Evolutionary conservation across 2,797 vertebrate species (phyloP), one percentile per base, ranked within the genome.

Genomic region (Gorsachius magnificus): DNA sequence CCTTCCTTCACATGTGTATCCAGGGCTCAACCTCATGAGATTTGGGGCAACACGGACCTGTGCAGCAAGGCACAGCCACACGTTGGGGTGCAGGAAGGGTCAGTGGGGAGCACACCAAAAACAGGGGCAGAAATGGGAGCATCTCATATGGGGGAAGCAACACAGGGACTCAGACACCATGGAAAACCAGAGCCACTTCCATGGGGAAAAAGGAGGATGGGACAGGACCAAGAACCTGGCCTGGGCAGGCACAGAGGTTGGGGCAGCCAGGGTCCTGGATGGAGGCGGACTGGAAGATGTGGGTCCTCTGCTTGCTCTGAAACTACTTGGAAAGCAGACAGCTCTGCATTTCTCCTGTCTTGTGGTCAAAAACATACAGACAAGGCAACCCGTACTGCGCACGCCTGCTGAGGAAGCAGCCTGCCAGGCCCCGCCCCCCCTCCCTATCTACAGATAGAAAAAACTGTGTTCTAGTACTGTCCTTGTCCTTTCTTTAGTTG

Each of bases 401-500:
- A 2, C 1, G 0, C 41, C 57, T 69, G 51, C 89, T 72, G 65
- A 58, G 68, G 66, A 65, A 63, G 35, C 43, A 74, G 64, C 12
- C 3, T 8, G 4, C 51, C 35, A 8, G 21, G 14, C 15, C 53
- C 53, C 6, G 5, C 13, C 41, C 11, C 12, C 38, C 38, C 38
- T 12, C 38, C 38, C 41, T 41, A 41, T 41, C 41, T 41, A 41
- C 14, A 41, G 16, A 60, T 25, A 85, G 48, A 22, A 77, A 81
- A 78, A 92, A n/a, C 24, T 14, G 11, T 54, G 60, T 68, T 89
- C 31, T 81, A 56, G 57, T 87, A 66, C 83, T 5, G 6, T 78
- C 63, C 83, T 95, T 96, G 82, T 83, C 72, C 72, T 96, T 76
- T 94, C 61, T 95, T 93, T 89, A 46, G 51, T 88, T 95, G 70